phyloP scores from a whole-genome alignment of 2,888 invertebrate genomes.

The Latheticus oryzae region DNA sequence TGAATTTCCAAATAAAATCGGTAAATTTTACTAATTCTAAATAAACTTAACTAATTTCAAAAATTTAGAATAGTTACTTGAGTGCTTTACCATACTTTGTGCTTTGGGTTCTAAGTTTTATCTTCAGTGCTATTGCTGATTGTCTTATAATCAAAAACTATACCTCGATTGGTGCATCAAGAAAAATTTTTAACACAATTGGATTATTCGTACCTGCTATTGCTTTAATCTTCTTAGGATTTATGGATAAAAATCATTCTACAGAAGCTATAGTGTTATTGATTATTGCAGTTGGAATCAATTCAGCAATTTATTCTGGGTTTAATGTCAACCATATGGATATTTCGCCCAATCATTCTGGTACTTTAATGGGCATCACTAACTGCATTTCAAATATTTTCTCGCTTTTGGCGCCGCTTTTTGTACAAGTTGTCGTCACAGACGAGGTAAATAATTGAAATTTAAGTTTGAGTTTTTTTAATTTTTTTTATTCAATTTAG shows the following conservation, averaged over 20 bases:
- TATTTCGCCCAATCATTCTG: slow-evolving; percentile 85
- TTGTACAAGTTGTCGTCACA: slow-evolving; percentile 75
- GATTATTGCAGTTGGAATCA: slow-evolving; percentile 79
- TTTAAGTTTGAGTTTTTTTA: background rate
- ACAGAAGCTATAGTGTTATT: slow-evolving; percentile 73
- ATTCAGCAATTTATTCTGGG: slow-evolving; percentile 80
- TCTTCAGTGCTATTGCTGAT: slow-evolving; percentile 76
- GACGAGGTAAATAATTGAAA: slow-evolving; percentile 77
- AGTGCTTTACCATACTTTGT: slow-evolving; percentile 80
- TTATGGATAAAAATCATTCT: slow-evolving; percentile 46
- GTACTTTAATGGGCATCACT: slow-evolving; percentile 86
- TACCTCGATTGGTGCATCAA: slow-evolving; percentile 63
- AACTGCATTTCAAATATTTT: slow-evolving; percentile 83
- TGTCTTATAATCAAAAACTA: slow-evolving; percentile 68
- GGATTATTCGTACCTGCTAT: slow-evolving; percentile 52
- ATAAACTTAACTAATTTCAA: background rate
- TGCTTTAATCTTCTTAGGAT: slow-evolving; percentile 50
- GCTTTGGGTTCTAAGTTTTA: slow-evolving; percentile 78
- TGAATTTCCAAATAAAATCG: slow-evolving; percentile 77
- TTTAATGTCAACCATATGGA: slow-evolving; percentile 86
- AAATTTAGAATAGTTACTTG: slow-evolving; percentile 74
- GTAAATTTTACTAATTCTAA: slow-evolving; percentile 1
- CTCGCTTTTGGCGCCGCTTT: slow-evolving; percentile 82
- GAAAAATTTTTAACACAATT: slow-evolving; percentile 74
- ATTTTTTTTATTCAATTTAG: slow-evolving; percentile 59